Percentiles rank a stretch among this genome's conserved stretches.
Conservation (phyloP, 1,140 invertebrate genomes). For the Bombus soroeensis region DNA sequence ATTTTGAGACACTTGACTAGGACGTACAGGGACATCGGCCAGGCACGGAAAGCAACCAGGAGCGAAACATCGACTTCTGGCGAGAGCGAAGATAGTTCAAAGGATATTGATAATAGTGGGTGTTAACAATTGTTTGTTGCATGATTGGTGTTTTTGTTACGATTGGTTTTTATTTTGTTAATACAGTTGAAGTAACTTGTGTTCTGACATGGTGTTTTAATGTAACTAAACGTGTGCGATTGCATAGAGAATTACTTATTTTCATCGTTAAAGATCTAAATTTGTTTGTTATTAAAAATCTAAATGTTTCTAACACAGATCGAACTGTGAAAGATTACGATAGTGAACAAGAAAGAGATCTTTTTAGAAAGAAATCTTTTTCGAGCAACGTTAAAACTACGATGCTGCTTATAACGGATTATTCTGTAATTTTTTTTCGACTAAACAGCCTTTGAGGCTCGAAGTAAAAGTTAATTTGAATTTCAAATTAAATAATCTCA, state of each 20-base stretch:
- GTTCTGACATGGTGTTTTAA: background rate
- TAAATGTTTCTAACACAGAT: background rate
- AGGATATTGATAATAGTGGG: slow-evolving; percentile 51
- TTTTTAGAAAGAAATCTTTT: background rate
- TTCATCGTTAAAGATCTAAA: background rate
- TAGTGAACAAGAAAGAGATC: background rate
- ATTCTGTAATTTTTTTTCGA: background rate
- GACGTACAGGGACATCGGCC: slow-evolving; percentile 70
- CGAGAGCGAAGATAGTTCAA: slow-evolving; percentile 50
- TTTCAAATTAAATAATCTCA: too few species aligned
- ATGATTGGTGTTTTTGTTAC: background rate
- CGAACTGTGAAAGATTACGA: background rate
- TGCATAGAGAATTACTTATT: background rate
- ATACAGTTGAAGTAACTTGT: background rate
- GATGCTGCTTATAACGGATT: background rate
- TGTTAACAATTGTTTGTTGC: background rate
- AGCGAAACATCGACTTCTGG: slow-evolving; percentile 33
- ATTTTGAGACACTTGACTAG: slow-evolving; percentile 80
- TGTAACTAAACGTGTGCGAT: background rate
- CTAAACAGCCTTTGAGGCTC: too few species aligned
- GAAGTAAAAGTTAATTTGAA: too few species aligned
- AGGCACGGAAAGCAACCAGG: slow-evolving; percentile 39
- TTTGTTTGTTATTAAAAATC: background rate
- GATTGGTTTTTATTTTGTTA: background rate
- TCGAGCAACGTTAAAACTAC: background rate